phyloP scores from a whole-genome alignment of 2,888 invertebrate species.

The Cecidostiba fungosa region DNA sequence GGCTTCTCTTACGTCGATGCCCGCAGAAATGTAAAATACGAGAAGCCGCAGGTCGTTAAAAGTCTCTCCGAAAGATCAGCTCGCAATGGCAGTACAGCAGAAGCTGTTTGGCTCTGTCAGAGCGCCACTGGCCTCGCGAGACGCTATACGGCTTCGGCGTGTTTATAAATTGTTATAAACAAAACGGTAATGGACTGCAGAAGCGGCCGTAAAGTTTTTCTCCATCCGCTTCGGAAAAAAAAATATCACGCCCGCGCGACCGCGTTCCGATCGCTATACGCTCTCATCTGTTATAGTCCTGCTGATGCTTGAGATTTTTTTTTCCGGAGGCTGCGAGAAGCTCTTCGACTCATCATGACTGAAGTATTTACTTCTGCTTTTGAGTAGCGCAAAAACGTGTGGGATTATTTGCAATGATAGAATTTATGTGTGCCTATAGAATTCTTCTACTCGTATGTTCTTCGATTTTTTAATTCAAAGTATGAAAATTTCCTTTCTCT shows the following conservation, averaged over 20 bases:
- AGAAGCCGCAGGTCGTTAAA: conserved; percentile 68
- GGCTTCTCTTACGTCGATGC: conserved; percentile 50
- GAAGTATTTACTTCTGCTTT: conserved; percentile 25
- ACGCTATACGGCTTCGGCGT: conserved; percentile 72
- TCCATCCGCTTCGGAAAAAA: conserved; percentile 60
- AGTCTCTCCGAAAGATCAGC: conserved; percentile 61
- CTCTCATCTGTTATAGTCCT: not conserved
- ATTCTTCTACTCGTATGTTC: not conserved
- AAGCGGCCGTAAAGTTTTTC: conserved; percentile 75
- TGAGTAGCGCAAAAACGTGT: not conserved
- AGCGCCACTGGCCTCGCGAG: conserved; percentile 47
- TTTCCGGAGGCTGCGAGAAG: not conserved
- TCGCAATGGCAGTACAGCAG: conserved; percentile 60
- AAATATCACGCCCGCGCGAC: conserved; percentile 28
- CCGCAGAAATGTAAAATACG: conserved; percentile 66
- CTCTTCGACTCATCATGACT: conserved; percentile 26
- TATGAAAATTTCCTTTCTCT: not conserved
- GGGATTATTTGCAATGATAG: not conserved
- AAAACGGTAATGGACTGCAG: conserved; percentile 79
- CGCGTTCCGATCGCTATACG: not conserved
- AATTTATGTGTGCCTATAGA: not conserved
- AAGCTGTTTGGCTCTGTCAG: conserved; percentile 31
- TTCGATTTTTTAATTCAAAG: not conserved
- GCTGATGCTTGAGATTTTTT: not conserved
- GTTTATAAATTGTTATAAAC: conserved; percentile 79